A percentile compares a stretch with the other conserved stretches of the same genome.
These are phyloP conservation scores for Cephonodes hylas DNA, from an alignment of 2,888 invertebrate species.

Conservation along the genomic window DNA sequence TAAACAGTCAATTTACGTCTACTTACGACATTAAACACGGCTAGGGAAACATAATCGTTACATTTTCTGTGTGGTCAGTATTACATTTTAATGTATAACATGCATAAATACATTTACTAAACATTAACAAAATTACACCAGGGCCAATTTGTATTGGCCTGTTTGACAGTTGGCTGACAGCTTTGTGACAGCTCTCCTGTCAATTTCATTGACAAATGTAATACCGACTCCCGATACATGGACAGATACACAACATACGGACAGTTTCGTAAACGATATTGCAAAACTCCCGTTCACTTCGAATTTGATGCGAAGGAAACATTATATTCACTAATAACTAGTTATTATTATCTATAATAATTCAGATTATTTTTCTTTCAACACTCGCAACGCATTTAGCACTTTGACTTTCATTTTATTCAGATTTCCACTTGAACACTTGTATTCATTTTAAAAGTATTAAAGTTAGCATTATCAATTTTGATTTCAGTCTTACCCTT, in stretches of 20 bases:
- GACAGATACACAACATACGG: constrained; percentile 3
- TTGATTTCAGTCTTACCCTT: too few relatives aligned
- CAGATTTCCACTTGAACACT: neutral
- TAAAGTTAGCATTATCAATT: too few relatives aligned
- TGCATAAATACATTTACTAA: neutral
- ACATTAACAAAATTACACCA: neutral
- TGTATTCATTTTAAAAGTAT: neutral
- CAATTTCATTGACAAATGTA: neutral
- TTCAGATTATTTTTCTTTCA: constrained; percentile 9
- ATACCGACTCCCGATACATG: neutral
- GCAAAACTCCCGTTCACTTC: constrained; percentile 6
- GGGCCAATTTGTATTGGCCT: neutral
- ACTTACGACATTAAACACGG: neutral
- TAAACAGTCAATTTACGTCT: constrained; percentile 7
- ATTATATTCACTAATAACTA: neutral
- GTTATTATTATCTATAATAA: constrained; percentile 10
- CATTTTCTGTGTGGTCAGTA: neutral
- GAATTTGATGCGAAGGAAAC: constrained; percentile 7
- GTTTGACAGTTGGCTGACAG: neutral
- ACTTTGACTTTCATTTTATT: neutral
- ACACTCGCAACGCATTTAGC: neutral
- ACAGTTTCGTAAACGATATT: constrained; percentile 8
- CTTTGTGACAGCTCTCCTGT: neutral
- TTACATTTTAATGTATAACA: neutral
- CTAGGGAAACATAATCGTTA: neutral